A percentile compares a stretch with the other conserved stretches of the same genome.
These are phyloP conservation scores for Prolemur simus DNA, from an alignment of 2,113 vertebrate genomes.

Conservation along the genomic window DNA sequence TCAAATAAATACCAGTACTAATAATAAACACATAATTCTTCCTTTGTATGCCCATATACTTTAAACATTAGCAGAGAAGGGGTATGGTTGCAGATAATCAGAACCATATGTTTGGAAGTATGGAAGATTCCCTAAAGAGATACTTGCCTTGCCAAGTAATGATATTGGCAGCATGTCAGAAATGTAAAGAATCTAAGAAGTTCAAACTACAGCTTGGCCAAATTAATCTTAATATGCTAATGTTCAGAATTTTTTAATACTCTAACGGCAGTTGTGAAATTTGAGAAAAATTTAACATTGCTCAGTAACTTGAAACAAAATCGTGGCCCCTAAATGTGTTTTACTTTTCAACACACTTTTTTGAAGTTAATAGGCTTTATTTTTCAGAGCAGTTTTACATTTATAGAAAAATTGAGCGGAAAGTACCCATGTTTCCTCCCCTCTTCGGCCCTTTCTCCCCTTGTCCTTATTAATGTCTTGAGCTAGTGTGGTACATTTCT, in stretches of 20 bases:
- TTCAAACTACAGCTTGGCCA: not conserved
- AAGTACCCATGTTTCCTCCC: not conserved
- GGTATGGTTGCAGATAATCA: not conserved
- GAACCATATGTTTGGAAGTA: not conserved
- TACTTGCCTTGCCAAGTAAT: not conserved
- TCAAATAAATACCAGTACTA: not conserved
- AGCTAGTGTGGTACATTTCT: not conserved
- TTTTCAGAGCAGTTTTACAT: not conserved
- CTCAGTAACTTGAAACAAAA: conserved; percentile 7
- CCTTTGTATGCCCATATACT: not conserved
- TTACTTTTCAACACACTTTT: not conserved
- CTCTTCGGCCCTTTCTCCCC: rapidly evolving
- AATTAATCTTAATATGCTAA: conserved; percentile 34
- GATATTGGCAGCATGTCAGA: conserved; percentile 48
- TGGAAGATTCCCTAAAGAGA: not conserved
- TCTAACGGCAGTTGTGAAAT: not conserved
- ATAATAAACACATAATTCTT: not conserved
- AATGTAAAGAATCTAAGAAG: conserved; percentile 61
- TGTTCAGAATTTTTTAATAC: not conserved
- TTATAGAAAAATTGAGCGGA: not conserved
- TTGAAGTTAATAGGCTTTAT: not conserved
- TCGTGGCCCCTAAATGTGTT: not conserved
- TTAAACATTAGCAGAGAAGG: not conserved
- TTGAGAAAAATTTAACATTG: not conserved
- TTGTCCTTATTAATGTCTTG: not conserved